Evolutionary conservation across 2,888 invertebrate genomes (phyloP), one percentile per base, ranked within the genome.

Genomic region (Geophilus truncorum): DNA sequence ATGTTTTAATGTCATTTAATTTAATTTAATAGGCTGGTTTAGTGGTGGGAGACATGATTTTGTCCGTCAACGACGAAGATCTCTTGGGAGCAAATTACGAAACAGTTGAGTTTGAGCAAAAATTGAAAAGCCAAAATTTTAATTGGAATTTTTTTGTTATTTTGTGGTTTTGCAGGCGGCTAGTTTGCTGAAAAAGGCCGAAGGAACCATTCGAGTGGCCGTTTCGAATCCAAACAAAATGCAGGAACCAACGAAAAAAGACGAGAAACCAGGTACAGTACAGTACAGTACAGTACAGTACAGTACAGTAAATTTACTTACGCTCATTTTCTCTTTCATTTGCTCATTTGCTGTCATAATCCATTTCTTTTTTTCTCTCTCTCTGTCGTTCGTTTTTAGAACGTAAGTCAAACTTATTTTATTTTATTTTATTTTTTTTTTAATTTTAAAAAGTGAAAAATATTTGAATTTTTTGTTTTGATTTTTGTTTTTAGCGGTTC

Each of bases 1-100:
- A n/a, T n/a, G n/a, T n/a, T n/a, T n/a, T n/a, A n/a, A n/a, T n/a
- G n/a, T n/a, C n/a, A n/a, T n/a, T n/a, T n/a, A n/a, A n/a, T n/a
- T n/a, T n/a, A n/a, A n/a, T n/a, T n/a, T n/a, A n/a, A n/a, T 81
- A 95, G 93, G 95, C 94, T 84, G 96, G 98, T 80, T 90, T 99
- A 77, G 93, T 94, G 89, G 97, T 98, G 81, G 98, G 98, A 82
- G 98, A 99, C 88, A 95, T 98, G 93, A 93, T 99, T 83, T 89
- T 99, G 82, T 94, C 96, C 70, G 96, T 98, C 78, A 99, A 99
- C 88, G 93, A 94, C 85, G 96, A 98, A 85, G 93, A 96, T 25
- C 89, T 96, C 80, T 89, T 95, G 18, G 94, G 94, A 83, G 92
- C 93, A 83, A 94, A 92, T 86, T 96, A 96, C 85, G 95, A 96